Percentiles rank a stretch among this genome's conserved stretches.
Evolutionary conservation across 1,140 invertebrate genomes (phyloP).

Genomic region (Holotrichia oblita): DNA sequence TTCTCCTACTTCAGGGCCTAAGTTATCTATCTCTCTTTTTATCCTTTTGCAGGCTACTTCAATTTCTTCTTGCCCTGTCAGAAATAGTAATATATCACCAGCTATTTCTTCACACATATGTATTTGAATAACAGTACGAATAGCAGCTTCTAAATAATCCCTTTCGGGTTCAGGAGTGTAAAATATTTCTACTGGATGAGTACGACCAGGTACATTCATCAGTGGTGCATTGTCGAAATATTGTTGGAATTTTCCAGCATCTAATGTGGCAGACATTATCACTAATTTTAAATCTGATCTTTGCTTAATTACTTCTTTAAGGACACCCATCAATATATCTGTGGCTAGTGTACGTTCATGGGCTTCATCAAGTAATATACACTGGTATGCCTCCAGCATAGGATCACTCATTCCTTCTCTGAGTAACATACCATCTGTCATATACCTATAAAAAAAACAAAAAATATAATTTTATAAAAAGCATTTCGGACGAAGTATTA

Average conservation of each 20-base stretch:
- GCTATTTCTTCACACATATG: constrained; percentile 97
- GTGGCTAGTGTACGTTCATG: constrained; percentile 99
- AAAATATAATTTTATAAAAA: too few relatives aligned
- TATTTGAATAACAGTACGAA: constrained; percentile 98
- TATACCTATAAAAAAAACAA: constrained; percentile 72
- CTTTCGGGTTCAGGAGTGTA: constrained; percentile 99
- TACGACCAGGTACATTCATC: constrained; percentile 97
- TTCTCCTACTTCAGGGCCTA: constrained; percentile 96
- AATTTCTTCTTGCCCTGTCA: constrained; percentile 97
- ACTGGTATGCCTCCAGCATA: constrained; percentile 95
- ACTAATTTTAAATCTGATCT: constrained; percentile 95
- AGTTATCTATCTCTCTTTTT: constrained; percentile 95
- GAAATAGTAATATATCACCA: constrained; percentile 91
- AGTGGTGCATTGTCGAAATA: constrained; percentile 99
- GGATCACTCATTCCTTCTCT: constrained; percentile 99
- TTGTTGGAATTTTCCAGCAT: constrained; percentile 99
- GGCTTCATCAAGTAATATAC: constrained; percentile 97
- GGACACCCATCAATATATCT: constrained; percentile 98
- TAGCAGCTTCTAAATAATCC: constrained; percentile 98
- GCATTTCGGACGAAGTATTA: too few relatives aligned
- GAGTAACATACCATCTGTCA: too few relatives aligned
- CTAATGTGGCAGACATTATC: constrained; percentile 99
- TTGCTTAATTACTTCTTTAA: constrained; percentile 98
- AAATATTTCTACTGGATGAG: constrained; percentile 98
- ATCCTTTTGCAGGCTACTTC: constrained; percentile 99